Conservation (phyloP, 2,113 vertebrate species). For the Equus przewalskii region DNA sequence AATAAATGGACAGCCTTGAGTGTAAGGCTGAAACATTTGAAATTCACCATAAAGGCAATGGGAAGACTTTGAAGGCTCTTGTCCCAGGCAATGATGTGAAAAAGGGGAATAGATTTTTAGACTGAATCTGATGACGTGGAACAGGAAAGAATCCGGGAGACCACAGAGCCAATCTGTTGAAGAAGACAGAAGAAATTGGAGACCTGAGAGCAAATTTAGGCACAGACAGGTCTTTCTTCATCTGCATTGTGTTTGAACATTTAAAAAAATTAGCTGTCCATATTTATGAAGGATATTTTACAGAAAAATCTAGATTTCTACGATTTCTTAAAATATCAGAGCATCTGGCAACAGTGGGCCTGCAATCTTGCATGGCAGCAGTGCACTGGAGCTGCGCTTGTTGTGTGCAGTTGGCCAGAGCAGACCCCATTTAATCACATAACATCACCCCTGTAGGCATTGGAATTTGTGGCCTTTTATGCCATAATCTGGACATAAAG, state of each 20-base stretch:
- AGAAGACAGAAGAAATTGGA: not conserved
- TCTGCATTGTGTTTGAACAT: not conserved
- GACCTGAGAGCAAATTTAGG: not conserved
- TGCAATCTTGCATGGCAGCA: not conserved
- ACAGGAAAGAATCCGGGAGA: rapidly evolving
- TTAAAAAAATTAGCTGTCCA: not conserved
- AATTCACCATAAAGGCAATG: not conserved
- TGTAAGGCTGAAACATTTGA: not conserved
- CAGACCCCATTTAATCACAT: rapidly evolving
- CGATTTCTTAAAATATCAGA: not conserved
- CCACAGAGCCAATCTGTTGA: too few relatives aligned
- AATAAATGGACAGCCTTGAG: not conserved
- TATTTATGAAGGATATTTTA: not conserved
- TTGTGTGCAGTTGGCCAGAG: too few relatives aligned
- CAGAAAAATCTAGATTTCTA: not conserved
- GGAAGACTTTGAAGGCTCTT: not conserved
- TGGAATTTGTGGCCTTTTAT: not conserved
- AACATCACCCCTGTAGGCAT: not conserved
- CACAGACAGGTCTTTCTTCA: not conserved
- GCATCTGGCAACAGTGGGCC: not conserved
- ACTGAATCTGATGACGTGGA: not conserved
- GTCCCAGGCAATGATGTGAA: not conserved
- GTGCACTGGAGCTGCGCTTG: not conserved
- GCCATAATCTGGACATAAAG: not conserved
- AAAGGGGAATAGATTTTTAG: not conserved